phyloP scores from a whole-genome alignment of 2,888 invertebrate genomes.

The Coremacera marginata region DNA sequence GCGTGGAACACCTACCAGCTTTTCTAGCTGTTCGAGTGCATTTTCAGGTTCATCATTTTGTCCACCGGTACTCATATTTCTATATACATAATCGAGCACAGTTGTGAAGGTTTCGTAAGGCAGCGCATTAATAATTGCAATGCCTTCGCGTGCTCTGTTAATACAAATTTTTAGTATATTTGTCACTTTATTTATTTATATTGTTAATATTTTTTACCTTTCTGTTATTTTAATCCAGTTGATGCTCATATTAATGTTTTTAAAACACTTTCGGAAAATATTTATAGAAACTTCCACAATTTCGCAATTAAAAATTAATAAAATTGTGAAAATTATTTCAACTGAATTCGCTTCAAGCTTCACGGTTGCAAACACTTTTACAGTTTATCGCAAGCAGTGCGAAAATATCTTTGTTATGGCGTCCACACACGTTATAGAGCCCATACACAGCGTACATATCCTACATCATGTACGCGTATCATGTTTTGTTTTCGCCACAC shows the following conservation, averaged over 20 bases:
- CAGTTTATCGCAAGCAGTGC: too few relatives aligned
- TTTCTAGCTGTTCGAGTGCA: conserved; percentile 66
- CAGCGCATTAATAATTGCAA: conserved; percentile 67
- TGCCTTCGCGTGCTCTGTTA: conserved; percentile 66
- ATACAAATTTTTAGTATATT: neutral
- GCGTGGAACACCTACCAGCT: conserved; percentile 64
- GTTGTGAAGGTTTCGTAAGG: conserved; percentile 66
- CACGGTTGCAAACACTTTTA: too few relatives aligned
- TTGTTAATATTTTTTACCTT: conserved; percentile 50
- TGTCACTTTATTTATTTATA: neutral
- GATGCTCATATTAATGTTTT: conserved; percentile 51
- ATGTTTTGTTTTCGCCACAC: too few relatives aligned
- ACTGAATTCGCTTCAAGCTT: too few relatives aligned
- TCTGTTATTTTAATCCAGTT: conserved; percentile 65
- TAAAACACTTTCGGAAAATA: neutral
- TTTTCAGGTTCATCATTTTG: conserved; percentile 61
- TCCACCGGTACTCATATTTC: conserved; percentile 63
- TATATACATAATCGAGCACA: conserved; percentile 67
- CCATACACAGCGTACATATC: too few relatives aligned
- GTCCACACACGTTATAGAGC: too few relatives aligned
- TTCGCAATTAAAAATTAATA: neutral
- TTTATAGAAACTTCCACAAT: too few relatives aligned
- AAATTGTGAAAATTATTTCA: neutral
- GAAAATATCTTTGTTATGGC: too few relatives aligned
- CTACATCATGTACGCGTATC: too few relatives aligned